phyloP scores from a whole-genome alignment of 2,113 vertebrate genomes.

The Orthonyx spaldingii region DNA sequence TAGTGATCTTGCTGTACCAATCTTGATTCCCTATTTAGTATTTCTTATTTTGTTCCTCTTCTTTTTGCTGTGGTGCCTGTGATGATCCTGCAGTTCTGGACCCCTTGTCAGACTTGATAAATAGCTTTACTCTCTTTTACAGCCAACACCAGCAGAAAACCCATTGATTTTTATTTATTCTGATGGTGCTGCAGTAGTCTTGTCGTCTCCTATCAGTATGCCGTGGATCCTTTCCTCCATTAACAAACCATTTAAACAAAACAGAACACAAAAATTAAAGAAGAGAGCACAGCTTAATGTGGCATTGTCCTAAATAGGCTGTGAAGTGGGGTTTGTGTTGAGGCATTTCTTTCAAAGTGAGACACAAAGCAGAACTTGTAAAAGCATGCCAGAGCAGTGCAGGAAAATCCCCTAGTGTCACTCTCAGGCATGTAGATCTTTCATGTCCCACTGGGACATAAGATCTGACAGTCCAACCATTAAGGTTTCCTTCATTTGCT shows the following conservation, averaged over 20 bases:
- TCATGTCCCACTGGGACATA: neutral
- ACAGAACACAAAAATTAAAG: conserved; percentile 18
- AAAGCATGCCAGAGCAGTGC: neutral
- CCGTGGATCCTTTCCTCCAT: neutral
- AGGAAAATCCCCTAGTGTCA: neutral
- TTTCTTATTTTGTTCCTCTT: conserved; percentile 12
- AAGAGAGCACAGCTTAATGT: neutral
- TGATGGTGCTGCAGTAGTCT: conserved; percentile 66
- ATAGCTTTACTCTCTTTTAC: conserved; percentile 58
- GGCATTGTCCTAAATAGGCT: neutral
- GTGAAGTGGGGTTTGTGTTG: neutral
- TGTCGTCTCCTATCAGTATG: conserved; percentile 73
- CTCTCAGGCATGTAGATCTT: neutral
- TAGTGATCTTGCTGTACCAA: conserved; percentile 23
- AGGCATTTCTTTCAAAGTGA: neutral
- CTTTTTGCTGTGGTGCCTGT: neutral
- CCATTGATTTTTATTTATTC: conserved; percentile 80
- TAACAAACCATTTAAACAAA: conserved; percentile 32
- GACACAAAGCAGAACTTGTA: neutral
- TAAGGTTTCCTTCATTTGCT: neutral
- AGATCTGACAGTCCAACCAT: neutral
- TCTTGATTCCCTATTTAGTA: conserved; percentile 41
- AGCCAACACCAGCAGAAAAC: conserved; percentile 59
- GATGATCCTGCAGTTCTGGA: conserved; percentile 50
- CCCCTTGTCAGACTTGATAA: conserved; percentile 64